Evolutionary conservation across 2,113 vertebrate species (phyloP).

Genomic region (Tautogolabrus adspersus): DNA sequence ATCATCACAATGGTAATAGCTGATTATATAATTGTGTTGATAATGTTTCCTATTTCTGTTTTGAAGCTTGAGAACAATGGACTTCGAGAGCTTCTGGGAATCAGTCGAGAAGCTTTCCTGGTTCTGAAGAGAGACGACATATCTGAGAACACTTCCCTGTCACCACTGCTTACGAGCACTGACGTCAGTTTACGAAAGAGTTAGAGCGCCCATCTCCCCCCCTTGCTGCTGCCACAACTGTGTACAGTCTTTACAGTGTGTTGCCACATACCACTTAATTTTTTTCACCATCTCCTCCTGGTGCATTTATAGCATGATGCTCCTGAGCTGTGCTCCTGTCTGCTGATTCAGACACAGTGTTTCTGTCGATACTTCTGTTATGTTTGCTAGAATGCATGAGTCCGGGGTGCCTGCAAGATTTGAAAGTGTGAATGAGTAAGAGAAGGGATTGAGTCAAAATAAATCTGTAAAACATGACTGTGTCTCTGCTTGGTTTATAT

Average conservation of each 20-base stretch:
- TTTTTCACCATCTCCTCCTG: neutral
- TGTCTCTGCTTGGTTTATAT: neutral
- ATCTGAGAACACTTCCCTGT: constrained; percentile 90
- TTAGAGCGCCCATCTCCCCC: constrained; percentile 70
- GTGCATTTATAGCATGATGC: constrained; percentile 28
- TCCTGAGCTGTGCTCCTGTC: constrained; percentile 24
- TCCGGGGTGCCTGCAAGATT: constrained; percentile 55
- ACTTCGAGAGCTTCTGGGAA: constrained; percentile 94
- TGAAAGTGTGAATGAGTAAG: constrained; percentile 57
- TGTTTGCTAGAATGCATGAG: constrained; percentile 54
- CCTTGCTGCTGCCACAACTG: constrained; percentile 24
- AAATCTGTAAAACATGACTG: constrained; percentile 53
- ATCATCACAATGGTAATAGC: neutral
- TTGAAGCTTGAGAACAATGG: constrained; percentile 91
- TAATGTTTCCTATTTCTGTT: neutral
- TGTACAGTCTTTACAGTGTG: constrained; percentile 43
- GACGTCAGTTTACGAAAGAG: constrained; percentile 93
- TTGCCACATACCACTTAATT: constrained; percentile 28
- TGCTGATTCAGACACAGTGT: constrained; percentile 31
- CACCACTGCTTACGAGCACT: constrained; percentile 88
- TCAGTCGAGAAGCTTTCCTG: constrained; percentile 95
- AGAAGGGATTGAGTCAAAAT: constrained; percentile 61
- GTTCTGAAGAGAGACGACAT: constrained; percentile 90
- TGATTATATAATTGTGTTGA: too few relatives aligned
- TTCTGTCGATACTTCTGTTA: constrained; percentile 39